Evolutionary conservation across 2,888 invertebrate genomes (phyloP).

Genomic region (Tipula unca): DNA sequence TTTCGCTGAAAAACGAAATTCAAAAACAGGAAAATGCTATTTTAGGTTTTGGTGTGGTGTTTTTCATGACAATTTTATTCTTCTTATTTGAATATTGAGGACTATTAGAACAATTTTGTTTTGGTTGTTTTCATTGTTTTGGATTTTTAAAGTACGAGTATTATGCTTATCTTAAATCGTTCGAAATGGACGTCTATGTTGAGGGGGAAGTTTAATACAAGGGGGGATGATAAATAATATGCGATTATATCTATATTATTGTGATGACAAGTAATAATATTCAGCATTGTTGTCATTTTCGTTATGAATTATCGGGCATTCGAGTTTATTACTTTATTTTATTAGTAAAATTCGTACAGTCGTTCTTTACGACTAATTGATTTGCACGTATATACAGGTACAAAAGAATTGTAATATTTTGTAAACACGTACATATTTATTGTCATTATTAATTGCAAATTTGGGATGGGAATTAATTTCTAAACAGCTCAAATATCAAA

Average conservation of each 20-base stretch:
- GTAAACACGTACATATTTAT: too few relatives aligned
- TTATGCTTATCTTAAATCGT: background rate
- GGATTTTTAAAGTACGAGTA: background rate
- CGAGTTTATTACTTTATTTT: too few relatives aligned
- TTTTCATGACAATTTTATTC: background rate
- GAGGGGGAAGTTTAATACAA: background rate
- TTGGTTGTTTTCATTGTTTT: background rate
- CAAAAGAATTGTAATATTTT: too few relatives aligned
- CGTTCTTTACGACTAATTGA: too few relatives aligned
- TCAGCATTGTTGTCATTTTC: background rate
- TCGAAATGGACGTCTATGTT: background rate
- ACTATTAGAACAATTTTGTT: background rate
- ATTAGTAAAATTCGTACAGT: too few relatives aligned
- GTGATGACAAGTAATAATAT: background rate
- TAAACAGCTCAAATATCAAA: too few relatives aligned
- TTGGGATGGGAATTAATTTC: too few relatives aligned
- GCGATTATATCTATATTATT: background rate
- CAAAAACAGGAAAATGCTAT: background rate
- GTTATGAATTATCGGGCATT: too few relatives aligned
- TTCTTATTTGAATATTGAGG: background rate
- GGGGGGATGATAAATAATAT: background rate
- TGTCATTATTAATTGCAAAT: too few relatives aligned
- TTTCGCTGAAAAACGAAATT: background rate
- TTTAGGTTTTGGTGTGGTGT: background rate
- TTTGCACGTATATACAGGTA: too few relatives aligned